A percentile compares a stretch with the other conserved stretches of the same genome.
Conservation (phyloP, 2,888 invertebrate genomes). For the Drosophila anceps region DNA sequence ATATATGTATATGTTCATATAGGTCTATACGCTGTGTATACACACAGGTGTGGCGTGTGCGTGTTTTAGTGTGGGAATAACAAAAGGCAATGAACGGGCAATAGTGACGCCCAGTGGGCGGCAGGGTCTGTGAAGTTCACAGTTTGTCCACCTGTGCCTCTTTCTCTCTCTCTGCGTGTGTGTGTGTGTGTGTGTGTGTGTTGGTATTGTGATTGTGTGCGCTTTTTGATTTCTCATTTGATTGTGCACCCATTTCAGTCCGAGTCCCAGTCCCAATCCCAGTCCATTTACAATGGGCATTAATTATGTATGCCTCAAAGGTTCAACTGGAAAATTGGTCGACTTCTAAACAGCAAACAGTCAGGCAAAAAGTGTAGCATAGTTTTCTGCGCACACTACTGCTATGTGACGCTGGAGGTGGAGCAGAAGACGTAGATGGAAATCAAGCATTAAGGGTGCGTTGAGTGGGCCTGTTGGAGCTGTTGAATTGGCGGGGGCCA, state of each 20-base stretch:
- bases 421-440: neutral
- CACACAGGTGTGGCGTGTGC: conserved; percentile 42
- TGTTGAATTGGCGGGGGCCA: conserved; percentile 21
- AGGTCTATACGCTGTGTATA: conserved; percentile 28
- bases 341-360: conserved; percentile 43
- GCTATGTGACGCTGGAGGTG: neutral
- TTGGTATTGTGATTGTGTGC: conserved; percentile 26
- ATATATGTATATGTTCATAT: neutral
- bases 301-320: conserved; percentile 67
- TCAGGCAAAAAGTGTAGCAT: conserved; percentile 50
- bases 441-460: conserved; percentile 4
- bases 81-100: conserved; percentile 60
- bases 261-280: neutral
- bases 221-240: conserved; percentile 55
- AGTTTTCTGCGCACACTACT: conserved; percentile 39
- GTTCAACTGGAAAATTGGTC: conserved; percentile 44
- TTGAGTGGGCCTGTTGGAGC: neutral
- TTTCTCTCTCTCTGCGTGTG: no score
- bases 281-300: conserved; percentile 50
- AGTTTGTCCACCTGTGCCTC: conserved; percentile 3
- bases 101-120: conserved; percentile 33
- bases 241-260: conserved; percentile 51
- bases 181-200: conserved; percentile 8
- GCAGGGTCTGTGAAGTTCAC: conserved; percentile 46
- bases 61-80: conserved; percentile 42